phyloP scores from a whole-genome alignment of 1,140 invertebrate genomes.

The Vollenhovia emeryi region DNA sequence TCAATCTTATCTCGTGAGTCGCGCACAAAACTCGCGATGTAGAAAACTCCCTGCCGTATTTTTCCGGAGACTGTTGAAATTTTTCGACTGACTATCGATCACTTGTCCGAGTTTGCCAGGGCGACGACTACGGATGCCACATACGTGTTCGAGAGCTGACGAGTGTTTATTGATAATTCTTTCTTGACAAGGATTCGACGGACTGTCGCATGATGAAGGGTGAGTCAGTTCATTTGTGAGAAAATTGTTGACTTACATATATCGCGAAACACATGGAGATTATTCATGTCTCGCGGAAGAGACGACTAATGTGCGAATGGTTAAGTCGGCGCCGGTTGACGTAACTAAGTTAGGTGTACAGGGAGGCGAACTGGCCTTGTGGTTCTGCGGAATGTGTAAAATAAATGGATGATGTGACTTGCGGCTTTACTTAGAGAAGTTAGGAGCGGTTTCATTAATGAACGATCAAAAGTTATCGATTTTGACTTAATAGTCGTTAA shows the following conservation, averaged over 20 bases:
- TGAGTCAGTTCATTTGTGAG: conserved; percentile 6
- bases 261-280: neutral
- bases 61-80: neutral
- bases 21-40: neutral
- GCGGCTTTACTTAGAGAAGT: neutral
- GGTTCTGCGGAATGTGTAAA: conserved; percentile 35
- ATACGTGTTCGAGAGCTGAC: conserved; percentile 5
- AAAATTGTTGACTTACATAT: neutral
- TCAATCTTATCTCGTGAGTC: neutral
- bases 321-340: conserved; percentile 24
- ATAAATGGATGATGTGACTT: conserved; percentile 30
- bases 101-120: neutral
- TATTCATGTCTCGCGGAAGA: neutral
- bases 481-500: neutral
- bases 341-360: conserved; percentile 22
- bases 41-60: neutral
- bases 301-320: neutral
- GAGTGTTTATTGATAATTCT: conserved; percentile 49
- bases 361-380: conserved; percentile 15
- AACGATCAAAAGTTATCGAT: neutral
- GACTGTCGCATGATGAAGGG: conserved; percentile 5
- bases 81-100: conserved; percentile 36
- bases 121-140: conserved; percentile 27
- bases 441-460: neutral
- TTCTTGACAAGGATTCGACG: conserved; percentile 12